These are phyloP conservation scores for Onychomys arenicola DNA, from an alignment of 2,797 vertebrate genomes.

Conservation along the genomic window DNA sequence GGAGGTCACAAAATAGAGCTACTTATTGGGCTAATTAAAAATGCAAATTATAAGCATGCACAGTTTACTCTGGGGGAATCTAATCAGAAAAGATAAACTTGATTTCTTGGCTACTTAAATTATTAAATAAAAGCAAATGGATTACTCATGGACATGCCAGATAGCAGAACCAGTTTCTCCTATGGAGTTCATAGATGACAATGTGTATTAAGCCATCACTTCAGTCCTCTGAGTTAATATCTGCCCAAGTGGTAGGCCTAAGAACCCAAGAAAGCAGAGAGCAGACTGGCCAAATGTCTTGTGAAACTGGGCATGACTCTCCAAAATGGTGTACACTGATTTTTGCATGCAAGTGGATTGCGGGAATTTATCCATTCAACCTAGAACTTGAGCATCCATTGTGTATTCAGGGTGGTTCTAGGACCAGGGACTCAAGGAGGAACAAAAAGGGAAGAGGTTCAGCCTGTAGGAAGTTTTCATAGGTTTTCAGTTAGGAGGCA, in stretches of 20 bases:
- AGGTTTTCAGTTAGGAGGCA: not conserved
- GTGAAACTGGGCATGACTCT: not conserved
- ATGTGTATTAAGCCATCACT: not conserved
- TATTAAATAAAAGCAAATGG: constrained; percentile 30
- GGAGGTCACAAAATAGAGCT: not conserved
- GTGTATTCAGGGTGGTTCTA: not conserved
- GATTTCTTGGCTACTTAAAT: not conserved
- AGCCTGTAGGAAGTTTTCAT: not conserved
- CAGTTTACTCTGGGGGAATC: not conserved
- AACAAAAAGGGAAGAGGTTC: not conserved
- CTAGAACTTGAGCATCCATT: not conserved
- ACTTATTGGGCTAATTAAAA: constrained; percentile 15
- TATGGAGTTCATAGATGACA: not conserved
- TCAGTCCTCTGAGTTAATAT: not conserved
- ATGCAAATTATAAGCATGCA: not conserved
- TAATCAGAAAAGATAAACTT: constrained; percentile 15
- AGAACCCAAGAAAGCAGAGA: not conserved
- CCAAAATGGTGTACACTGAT: not conserved
- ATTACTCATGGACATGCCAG: not conserved
- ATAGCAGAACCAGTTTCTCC: constrained; percentile 26
- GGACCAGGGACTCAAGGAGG: not conserved
- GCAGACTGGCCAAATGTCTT: not conserved
- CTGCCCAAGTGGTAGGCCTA: not conserved
- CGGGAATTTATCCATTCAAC: not conserved
- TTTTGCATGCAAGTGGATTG: not conserved